Evolutionary conservation across 2,888 invertebrate species (phyloP), one percentile per base, ranked within the genome.

Genomic region (Caenorhabditis sp.): DNA sequence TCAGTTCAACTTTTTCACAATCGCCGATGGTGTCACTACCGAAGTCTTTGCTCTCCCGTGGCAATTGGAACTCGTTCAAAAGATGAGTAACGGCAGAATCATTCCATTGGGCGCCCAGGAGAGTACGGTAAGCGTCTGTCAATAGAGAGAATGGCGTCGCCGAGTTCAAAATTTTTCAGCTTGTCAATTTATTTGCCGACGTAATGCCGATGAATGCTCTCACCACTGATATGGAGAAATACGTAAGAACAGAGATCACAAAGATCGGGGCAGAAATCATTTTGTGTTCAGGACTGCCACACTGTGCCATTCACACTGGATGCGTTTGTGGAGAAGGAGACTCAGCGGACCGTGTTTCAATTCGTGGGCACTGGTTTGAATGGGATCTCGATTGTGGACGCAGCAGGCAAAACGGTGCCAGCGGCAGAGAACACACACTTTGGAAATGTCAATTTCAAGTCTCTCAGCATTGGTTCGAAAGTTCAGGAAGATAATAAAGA

Each of bases 1-100:
- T 6, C 39, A 63, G 63, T 63, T 70, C 53, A 70, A 70, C 30
- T 53, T 70, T 46, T 45, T 70, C 45, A 70, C 70, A 17, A 53
- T 70, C 35, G 30, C 70, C 9, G 70, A 70, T 43, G 43, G 43
- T 17, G 39, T 53, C 4, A 70, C 59, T 2, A 70, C 59, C 1
- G 70, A 70, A 39, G 22, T 70, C 3, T 70, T 70, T 15, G 45
- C 70, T 0, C 52, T 70, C 13, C 70, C 70, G 5, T 37, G 13
- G 17, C 43, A 52, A 27, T 24, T 70, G 13, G 61, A 70, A 26
- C 45, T 70, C 7, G 59, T 61, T 37, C 59, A 70, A 27, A 59
- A 61, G 26, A 61, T 61, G 61, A 32, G 17, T n/a, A 70, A 70
- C 43, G 70, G 70, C 7, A 30, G 70, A n/a, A 52, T 61, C 15